Percentiles rank a stretch among this genome's conserved stretches.
phyloP scores from a whole-genome alignment of 2,797 vertebrate species.

The Hephaestus fuliginosus region DNA sequence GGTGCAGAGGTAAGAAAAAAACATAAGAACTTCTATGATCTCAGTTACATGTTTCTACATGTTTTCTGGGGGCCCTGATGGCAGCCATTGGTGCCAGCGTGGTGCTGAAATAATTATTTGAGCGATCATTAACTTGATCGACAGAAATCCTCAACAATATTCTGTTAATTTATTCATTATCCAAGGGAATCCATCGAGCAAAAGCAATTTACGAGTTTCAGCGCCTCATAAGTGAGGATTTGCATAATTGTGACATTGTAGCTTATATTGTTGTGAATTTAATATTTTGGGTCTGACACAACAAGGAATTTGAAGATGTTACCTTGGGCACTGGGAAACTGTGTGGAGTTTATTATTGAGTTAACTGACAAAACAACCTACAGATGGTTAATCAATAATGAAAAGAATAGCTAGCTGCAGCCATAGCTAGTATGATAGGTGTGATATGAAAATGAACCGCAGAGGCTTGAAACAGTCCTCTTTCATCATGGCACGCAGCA shows the following conservation, averaged over 20 bases:
- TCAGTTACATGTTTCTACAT: not conserved
- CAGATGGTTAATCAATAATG: not conserved
- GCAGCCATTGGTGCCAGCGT: not conserved
- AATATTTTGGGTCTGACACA: not conserved
- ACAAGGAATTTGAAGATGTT: not conserved
- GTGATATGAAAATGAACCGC: not conserved
- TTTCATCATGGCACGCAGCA: not conserved
- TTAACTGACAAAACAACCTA: not conserved
- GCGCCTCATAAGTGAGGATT: not conserved
- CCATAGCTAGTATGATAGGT: not conserved
- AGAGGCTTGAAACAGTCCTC: not conserved
- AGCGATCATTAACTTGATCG: not conserved
- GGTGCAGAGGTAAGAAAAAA: not conserved
- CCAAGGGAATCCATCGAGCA: not conserved
- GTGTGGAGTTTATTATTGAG: not conserved
- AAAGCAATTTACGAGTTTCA: not conserved
- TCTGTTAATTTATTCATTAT: not conserved
- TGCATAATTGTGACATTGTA: not conserved
- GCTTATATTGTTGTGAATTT: not conserved
- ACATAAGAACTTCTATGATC: not conserved
- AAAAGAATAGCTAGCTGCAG: not conserved
- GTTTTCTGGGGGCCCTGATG: not conserved
- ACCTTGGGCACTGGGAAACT: not conserved
- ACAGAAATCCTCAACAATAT: not conserved
- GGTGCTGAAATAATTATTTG: not conserved